Evolutionary conservation across 23 tunicate genomes (phyloP), one percentile per base, ranked within the genome.

Genomic region (Ascidia mentula): DNA sequence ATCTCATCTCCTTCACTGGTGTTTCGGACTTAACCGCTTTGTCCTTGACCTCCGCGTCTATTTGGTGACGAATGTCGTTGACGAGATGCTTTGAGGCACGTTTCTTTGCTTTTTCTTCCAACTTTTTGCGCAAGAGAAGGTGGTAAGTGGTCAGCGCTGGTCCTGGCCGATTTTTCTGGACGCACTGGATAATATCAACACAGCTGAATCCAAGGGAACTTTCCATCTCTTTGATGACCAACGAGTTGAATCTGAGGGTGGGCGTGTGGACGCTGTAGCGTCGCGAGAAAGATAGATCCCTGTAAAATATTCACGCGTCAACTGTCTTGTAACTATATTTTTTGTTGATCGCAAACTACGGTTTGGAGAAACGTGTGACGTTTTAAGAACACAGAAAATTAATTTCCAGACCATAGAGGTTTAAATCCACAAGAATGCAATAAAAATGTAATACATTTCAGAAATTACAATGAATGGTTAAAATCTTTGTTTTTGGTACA

Each of bases 131-230:
- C 38, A 30, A 40, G 12, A 96, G 79, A 0, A 96, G 89, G 69
- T 96, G 89, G 77, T 96, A 96, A 9, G 96, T 90, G 77, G 99
- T 87, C 12, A 96, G 87, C 4, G 79, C 93, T 30, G 87, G 92
- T 0, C 94, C 91, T 0, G 99, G 99, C 17, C 96, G 69, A 60
- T 96, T 92, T 42, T 87, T 90, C 34, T 87, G 89, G 22, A 96
- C 99, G 76, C 89, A 86, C 40, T 88, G 80, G 18, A 80, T 69
- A 31, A 80, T 82, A 15, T 81, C 86, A 39, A 74, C 36, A 38
- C 74, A 75, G 8, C 59, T 45, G 65, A 77, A 82, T 0, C 87
- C 87, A 40, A 42, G 72, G 18, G 79, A 71, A 12, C 46, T 59
- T 24, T 38, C 38, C 85, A 78, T 82, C 59, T 88, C 87, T 20